A percentile compares a stretch with the other conserved stretches of the same genome.
These are phyloP conservation scores for Troilus luridus DNA, from an alignment of 2,888 invertebrate genomes.

Conservation along the genomic window DNA sequence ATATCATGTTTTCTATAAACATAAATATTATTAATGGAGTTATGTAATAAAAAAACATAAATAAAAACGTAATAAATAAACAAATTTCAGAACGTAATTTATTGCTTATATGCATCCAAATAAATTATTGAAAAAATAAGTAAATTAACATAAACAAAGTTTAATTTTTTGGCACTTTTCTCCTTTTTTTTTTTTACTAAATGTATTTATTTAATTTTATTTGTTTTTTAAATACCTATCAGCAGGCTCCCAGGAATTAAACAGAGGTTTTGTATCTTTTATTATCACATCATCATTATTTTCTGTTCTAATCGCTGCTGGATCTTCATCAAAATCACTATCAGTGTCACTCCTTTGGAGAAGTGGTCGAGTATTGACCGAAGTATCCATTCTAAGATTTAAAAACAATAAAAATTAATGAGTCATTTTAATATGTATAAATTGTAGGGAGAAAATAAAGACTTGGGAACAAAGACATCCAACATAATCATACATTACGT, in stretches of 20 bases:
- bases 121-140: not conserved
- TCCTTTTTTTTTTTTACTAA: not conserved
- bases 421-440: not conserved
- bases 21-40: not conserved
- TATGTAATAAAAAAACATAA: not conserved
- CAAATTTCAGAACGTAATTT: not conserved
- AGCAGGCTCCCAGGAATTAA: conserved; percentile 69
- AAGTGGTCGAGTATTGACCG: conserved; percentile 71
- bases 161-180: not conserved
- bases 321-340: conserved; percentile 69
- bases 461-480: not conserved
- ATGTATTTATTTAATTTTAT: not conserved
- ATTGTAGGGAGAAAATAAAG: not conserved
- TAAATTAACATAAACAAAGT: not conserved
- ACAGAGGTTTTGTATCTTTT: conserved; percentile 69
- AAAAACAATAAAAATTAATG: not conserved
- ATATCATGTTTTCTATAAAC: not conserved
- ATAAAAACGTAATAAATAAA: not conserved
- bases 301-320: conserved; percentile 66
- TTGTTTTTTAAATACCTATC: conserved; percentile 67
- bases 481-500: not conserved
- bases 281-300: conserved; percentile 68
- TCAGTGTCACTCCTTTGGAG: conserved; percentile 70
- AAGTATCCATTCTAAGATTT: conserved; percentile 20
- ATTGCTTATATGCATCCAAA: not conserved